A percentile compares a stretch with the other conserved stretches of the same genome.
These are phyloP conservation scores for Chymomyza fuscimana DNA, from an alignment of 2,888 invertebrate species.

Conservation along the genomic window DNA sequence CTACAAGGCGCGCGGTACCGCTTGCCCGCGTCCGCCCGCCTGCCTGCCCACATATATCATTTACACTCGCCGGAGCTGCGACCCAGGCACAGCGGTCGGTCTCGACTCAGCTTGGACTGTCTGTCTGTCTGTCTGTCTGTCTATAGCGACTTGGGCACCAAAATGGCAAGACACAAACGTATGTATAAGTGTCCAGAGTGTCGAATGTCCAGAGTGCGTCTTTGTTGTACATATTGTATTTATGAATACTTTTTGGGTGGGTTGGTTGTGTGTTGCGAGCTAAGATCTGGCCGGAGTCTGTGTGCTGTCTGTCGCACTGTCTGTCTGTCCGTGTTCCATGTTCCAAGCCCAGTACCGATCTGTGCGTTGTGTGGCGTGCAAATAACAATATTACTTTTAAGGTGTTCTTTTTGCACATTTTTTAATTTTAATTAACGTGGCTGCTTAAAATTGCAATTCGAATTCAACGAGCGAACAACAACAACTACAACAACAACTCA, in stretches of 20 bases:
- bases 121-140: no score
- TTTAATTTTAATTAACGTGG: constrained; percentile 68
- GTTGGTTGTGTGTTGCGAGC: constrained; percentile 9
- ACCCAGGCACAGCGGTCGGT: constrained; percentile 67
- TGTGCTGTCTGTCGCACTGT: constrained; percentile 34
- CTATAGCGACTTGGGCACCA: constrained; percentile 26
- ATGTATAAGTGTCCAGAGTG: constrained; percentile 15
- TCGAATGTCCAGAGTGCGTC: constrained; percentile 21
- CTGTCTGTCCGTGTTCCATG: no score
- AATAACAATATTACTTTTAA: constrained; percentile 72
- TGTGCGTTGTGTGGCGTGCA: constrained; percentile 45
- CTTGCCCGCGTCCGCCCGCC: constrained; percentile 21
- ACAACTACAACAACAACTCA: constrained; percentile 35
- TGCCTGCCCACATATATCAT: constrained; percentile 66
- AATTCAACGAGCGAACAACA: constrained; percentile 44
- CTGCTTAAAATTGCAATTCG: constrained; percentile 63
- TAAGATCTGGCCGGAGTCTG: constrained; percentile 3
- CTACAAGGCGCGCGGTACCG: constrained; percentile 26
- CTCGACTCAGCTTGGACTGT: constrained; percentile 17
- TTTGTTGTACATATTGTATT: constrained; percentile 56
- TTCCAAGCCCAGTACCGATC: not conserved
- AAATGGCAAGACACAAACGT: constrained; percentile 60
- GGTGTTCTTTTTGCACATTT: constrained; percentile 66
- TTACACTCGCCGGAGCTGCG: constrained; percentile 65
- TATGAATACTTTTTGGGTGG: constrained; percentile 41